These are phyloP conservation scores for Arctia plantaginis DNA, from an alignment of 2,888 invertebrate genomes.

Conservation along the genomic window DNA sequence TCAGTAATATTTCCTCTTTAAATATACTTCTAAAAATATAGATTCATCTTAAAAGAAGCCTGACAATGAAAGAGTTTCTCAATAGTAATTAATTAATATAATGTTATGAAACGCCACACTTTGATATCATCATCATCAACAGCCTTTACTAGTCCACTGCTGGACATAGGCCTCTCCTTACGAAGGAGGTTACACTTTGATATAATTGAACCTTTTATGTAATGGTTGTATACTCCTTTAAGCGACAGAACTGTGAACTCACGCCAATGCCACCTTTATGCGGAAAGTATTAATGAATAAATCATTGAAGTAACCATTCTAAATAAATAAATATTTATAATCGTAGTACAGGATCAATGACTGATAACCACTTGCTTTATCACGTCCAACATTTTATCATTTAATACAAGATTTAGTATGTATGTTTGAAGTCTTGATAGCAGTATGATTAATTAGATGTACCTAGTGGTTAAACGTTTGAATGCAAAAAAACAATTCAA, in stretches of 20 bases:
- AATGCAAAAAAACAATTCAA: background rate
- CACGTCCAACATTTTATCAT: slow-evolving; percentile 1
- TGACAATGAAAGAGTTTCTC: background rate
- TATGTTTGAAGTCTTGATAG: background rate
- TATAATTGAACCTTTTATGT: too few relatives aligned
- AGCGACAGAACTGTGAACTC: background rate
- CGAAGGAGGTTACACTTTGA: too few relatives aligned
- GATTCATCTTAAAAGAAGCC: background rate
- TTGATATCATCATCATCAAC: too few relatives aligned
- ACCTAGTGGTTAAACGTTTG: background rate
- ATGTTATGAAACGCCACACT: too few relatives aligned
- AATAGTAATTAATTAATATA: background rate
- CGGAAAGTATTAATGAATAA: background rate
- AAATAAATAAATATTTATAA: background rate
- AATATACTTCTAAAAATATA: background rate
- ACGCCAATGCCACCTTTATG: background rate
- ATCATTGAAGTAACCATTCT: background rate
- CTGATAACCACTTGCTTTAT: slow-evolving; percentile 2
- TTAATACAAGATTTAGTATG: background rate
- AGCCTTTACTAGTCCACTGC: too few relatives aligned
- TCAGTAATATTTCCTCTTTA: background rate
- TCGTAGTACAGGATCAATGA: background rate
- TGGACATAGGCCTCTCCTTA: too few relatives aligned
- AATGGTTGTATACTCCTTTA: background rate
- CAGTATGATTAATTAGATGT: background rate